A percentile compares a stretch with the other conserved stretches of the same genome.
These are phyloP conservation scores for Hipparchia semele DNA, from an alignment of 2,888 invertebrate species.

Conservation along the genomic window DNA sequence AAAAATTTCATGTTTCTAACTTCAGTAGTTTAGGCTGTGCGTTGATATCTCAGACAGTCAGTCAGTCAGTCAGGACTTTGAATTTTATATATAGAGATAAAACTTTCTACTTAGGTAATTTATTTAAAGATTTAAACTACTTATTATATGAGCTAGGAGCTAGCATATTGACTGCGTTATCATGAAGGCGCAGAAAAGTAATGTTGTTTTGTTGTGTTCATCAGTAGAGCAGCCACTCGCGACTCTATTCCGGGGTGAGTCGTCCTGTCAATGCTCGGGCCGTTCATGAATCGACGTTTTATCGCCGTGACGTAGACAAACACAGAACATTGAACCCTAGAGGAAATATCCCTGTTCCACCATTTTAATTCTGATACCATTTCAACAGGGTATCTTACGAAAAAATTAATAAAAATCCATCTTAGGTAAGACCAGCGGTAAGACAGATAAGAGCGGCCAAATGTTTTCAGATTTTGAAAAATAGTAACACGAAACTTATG, in stretches of 20 bases:
- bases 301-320: conserved; percentile 69
- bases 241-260: conserved; percentile 65
- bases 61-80: too few relatives aligned
- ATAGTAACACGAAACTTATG: neutral
- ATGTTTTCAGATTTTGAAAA: neutral
- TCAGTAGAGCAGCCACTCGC: conserved; percentile 30
- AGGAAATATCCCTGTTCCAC: conserved; percentile 74
- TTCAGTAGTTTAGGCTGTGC: too few relatives aligned
- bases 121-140: too few relatives aligned
- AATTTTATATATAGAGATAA: too few relatives aligned
- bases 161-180: neutral
- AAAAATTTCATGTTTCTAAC: too few relatives aligned
- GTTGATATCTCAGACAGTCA: too few relatives aligned
- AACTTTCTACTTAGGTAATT: too few relatives aligned
- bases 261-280: conserved; percentile 73
- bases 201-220: conserved; percentile 3
- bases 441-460: neutral
- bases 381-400: neutral
- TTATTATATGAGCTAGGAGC: neutral
- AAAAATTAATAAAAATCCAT: neutral
- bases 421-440: neutral
- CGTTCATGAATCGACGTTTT: conserved; percentile 72
- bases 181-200: conserved; percentile 9
- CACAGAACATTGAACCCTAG: conserved; percentile 77
- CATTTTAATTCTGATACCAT: conserved; percentile 59